phyloP scores from a whole-genome alignment of 2,888 invertebrate genomes.

The Andrena flavipes region DNA sequence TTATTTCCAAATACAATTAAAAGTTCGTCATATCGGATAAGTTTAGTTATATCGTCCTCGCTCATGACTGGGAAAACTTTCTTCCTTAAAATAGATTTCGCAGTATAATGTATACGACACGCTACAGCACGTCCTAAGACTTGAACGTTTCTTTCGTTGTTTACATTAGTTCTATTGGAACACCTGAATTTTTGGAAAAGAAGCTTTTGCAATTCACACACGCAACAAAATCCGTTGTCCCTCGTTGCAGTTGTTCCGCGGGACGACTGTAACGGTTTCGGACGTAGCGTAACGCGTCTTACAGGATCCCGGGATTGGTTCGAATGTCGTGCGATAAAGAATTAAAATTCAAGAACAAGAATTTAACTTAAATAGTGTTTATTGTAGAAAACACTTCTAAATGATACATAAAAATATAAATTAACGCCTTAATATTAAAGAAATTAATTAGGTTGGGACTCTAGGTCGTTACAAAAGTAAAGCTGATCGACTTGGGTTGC shows the following conservation, averaged over 20 bases:
- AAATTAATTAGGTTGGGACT: no score
- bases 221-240: slow-evolving; percentile 7
- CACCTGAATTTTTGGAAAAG: slow-evolving; percentile 9
- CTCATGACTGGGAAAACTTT: slow-evolving; percentile 31
- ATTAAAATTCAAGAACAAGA: no score
- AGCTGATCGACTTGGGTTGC: no score
- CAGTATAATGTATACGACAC: slow-evolving; percentile 25
- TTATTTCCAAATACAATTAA: slow-evolving; percentile 26
- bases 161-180: background rate
- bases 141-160: slow-evolving; percentile 11
- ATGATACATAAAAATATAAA: no score
- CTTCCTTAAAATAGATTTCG: slow-evolving; percentile 11
- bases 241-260: background rate
- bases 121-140: slow-evolving; percentile 18
- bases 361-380: no score
- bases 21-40: slow-evolving; percentile 36
- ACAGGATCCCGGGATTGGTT: no score
- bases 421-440: no score
- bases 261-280: background rate
- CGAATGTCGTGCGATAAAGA: no score
- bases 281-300: no score
- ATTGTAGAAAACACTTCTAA: no score
- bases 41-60: slow-evolving; percentile 18
- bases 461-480: no score
- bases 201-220: slow-evolving; percentile 6